These are phyloP conservation scores for Anser brachyrhynchus DNA, from an alignment of 2,113 vertebrate species.

Conservation along the genomic window DNA sequence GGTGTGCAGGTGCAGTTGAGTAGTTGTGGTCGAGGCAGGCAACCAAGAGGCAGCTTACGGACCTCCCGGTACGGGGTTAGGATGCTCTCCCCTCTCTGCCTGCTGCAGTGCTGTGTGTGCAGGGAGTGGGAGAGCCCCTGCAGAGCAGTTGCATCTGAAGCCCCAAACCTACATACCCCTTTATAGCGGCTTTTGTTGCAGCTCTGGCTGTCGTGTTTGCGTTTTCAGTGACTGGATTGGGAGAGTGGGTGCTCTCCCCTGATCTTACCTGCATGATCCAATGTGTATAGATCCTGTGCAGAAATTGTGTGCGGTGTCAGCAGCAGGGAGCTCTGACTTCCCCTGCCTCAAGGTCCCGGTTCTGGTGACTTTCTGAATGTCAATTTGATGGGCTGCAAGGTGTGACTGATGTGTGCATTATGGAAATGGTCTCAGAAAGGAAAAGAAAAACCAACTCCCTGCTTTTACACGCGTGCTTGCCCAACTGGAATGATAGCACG, in stretches of 20 bases:
- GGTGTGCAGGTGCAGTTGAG: not conserved
- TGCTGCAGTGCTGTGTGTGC: not conserved
- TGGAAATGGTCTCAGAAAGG: not conserved
- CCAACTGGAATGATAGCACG: not conserved
- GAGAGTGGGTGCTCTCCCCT: not conserved
- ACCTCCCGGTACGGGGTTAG: not conserved
- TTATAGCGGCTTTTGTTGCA: not conserved
- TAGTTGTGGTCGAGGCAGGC: not conserved
- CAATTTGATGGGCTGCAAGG: not conserved
- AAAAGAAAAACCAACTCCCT: not conserved
- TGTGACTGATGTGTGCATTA: not conserved
- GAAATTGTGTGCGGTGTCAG: not conserved
- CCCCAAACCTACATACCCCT: not conserved
- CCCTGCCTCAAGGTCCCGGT: not conserved
- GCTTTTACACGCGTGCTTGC: not conserved
- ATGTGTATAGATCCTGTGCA: not conserved
- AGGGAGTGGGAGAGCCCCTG: not conserved
- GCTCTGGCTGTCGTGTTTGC: not conserved
- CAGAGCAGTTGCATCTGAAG: not conserved
- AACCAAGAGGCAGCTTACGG: not conserved
- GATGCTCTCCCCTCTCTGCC: not conserved
- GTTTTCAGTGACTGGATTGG: not conserved
- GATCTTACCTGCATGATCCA: accelerated
- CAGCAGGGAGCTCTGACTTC: not conserved
- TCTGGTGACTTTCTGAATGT: not conserved